Base-by-base conservation (phyloP, 2,888 invertebrate species). In the Drosophila mettleri region DNA sequence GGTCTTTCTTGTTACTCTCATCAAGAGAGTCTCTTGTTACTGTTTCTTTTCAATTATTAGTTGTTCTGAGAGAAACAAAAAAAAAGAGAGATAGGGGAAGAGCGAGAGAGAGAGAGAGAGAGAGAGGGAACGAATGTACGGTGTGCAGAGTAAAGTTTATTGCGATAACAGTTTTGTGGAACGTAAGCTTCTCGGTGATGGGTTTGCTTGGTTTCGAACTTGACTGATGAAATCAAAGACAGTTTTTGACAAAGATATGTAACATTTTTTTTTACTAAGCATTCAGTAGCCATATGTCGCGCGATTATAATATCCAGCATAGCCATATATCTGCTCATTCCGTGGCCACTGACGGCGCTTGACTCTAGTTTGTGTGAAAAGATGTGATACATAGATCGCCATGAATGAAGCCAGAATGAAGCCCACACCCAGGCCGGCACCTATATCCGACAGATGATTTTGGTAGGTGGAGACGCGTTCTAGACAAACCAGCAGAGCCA, bases 291-390 rank as follows among this genome's bases (percentile, higher is more conserved):
- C 79, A 24, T 77, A 88, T 2, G 85, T 86, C 14, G 88, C 70
- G 8, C 85, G 69, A 51, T 80, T 79, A 43, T 79, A 88, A 59
- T 81, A 80, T 5, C 85, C 85, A 2, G 85, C 88, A 39, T 83
- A 88, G n/a, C 88, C 88, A 39, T 85, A 85, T 49, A 85, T 85
- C 67, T 88, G 85, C 10, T 85, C 85, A 10, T 86, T 79, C 14
- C 86, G 54, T 6, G 85, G 86, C 88, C 84, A 86, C 58, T 86
- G 85, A 0, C 86, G 72, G 0, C 88, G 79, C 54, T 88, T 88
- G 10, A 84, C 82, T 5, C 80, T 54, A 66, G 80, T 80, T 48
- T 75, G 75, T n/a, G 49, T 55, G 27, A 88, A 89, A 14, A 90
- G 59, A 14, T 84, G 78, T 0, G 70, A 74, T 34, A 90, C 90